Percentiles rank a stretch among this genome's conserved stretches.
Conservation (phyloP, 2,113 vertebrate species). For the Lampris megalopsis region DNA sequence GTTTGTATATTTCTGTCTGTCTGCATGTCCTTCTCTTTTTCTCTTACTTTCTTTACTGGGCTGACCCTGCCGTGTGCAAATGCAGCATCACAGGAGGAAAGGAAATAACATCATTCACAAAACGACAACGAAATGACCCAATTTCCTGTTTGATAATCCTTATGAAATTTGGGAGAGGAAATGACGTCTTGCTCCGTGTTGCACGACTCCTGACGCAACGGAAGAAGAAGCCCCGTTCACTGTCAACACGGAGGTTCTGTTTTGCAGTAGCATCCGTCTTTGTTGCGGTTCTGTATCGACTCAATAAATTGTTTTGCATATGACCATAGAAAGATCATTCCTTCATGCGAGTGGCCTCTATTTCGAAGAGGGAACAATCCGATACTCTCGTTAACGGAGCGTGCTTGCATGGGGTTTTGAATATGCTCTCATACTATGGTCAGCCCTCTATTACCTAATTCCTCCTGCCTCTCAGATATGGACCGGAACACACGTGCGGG, state of each 20-base stretch:
- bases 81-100: slow-evolving; percentile 54
- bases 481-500: too few species aligned
- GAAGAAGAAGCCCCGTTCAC: background rate
- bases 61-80: slow-evolving; percentile 12
- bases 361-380: background rate
- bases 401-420: background rate
- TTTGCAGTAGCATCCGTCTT: background rate
- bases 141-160: background rate
- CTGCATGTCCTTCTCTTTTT: slow-evolving; percentile 18
- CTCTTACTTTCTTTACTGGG: background rate
- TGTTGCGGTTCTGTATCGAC: background rate
- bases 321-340: background rate
- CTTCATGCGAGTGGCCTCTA: background rate
- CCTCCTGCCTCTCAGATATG: background rate
- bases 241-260: background rate
- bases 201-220: slow-evolving; percentile 24
- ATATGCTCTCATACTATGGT: background rate
- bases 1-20: slow-evolving; percentile 2
- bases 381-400: background rate
- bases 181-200: slow-evolving; percentile 44
- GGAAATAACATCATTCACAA: slow-evolving; percentile 27
- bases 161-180: slow-evolving; percentile 45
- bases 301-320: background rate
- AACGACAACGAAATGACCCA: too few species aligned
- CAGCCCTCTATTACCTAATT: background rate